Evolutionary conservation across 2,888 invertebrate genomes (phyloP).

Genomic region (Tiphia femorata): DNA sequence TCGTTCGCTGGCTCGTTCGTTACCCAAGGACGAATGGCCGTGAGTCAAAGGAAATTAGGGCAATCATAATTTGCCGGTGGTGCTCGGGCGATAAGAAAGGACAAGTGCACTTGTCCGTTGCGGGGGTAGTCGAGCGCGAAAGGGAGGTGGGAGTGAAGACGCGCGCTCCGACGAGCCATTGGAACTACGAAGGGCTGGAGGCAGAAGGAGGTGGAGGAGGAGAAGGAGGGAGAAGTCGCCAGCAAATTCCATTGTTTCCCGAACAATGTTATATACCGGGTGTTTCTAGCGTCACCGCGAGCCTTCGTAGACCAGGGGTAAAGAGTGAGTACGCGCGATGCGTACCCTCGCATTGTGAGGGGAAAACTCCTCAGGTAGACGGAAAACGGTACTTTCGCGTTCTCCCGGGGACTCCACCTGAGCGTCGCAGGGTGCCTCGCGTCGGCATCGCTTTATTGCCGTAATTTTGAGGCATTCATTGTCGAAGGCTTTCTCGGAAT

Average conservation of each 20-base stretch:
- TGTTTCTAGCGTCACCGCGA: slow-evolving; percentile 36
- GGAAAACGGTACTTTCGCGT: slow-evolving; percentile 19
- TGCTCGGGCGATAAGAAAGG: slow-evolving; percentile 49
- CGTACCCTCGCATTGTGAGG: slow-evolving; percentile 29
- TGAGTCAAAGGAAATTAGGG: slow-evolving; percentile 50
- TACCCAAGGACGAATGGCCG: slow-evolving; percentile 34
- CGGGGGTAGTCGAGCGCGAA: slow-evolving; percentile 17
- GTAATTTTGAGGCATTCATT: slow-evolving; percentile 52
- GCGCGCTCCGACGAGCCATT: no score
- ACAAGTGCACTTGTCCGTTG: slow-evolving; percentile 48
- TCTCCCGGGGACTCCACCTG: no score
- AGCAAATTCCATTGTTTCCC: slow-evolving; percentile 46
- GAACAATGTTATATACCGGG: slow-evolving; percentile 51
- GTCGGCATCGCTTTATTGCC: slow-evolving; percentile 55
- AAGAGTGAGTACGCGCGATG: no score
- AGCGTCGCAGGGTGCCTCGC: no score
- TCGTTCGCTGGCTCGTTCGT: slow-evolving; percentile 10
- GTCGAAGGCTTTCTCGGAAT: slow-evolving; percentile 34
- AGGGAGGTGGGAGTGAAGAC: slow-evolving; percentile 6
- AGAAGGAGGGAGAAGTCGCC: slow-evolving; percentile 9
- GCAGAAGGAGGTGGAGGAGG: no score
- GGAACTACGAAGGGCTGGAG: no score
- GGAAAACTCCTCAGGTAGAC: slow-evolving; percentile 30
- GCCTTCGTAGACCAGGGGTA: no score
- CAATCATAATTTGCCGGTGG: slow-evolving; percentile 53